These are phyloP conservation scores for Lysandra coridon DNA, from an alignment of 2,888 invertebrate genomes.

Conservation along the genomic window DNA sequence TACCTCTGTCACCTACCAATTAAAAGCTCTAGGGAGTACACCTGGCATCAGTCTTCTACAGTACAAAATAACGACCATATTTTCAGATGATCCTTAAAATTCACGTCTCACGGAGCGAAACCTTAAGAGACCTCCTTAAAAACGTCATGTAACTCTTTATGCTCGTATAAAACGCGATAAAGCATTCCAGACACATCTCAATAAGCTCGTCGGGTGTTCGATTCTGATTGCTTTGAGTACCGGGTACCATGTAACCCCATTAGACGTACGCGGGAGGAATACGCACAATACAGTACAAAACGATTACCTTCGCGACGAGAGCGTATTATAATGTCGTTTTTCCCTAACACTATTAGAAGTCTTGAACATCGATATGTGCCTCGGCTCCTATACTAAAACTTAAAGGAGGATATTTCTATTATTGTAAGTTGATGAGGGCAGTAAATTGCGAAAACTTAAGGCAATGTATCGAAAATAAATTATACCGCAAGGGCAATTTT, in stretches of 20 bases:
- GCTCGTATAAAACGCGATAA: slow-evolving; percentile 10
- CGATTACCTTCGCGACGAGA: slow-evolving; percentile 71
- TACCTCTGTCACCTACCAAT: too few species aligned
- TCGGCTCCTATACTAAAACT: background rate
- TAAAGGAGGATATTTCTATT: background rate
- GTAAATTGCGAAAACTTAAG: too few species aligned
- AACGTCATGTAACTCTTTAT: slow-evolving; percentile 1
- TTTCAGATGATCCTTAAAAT: background rate
- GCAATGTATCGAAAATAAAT: too few species aligned
- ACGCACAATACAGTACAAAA: slow-evolving; percentile 67
- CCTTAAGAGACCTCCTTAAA: background rate
- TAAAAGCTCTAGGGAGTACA: too few species aligned
- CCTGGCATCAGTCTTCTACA: background rate
- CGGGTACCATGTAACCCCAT: slow-evolving; percentile 54
- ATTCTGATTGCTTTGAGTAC: slow-evolving; percentile 57
- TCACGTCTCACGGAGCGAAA: background rate
- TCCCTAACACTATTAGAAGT: background rate
- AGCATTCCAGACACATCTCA: slow-evolving; percentile 50
- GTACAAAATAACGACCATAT: background rate
- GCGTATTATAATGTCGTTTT: slow-evolving; percentile 34
- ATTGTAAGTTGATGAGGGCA: background rate
- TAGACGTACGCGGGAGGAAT: slow-evolving; percentile 70
- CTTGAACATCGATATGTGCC: background rate
- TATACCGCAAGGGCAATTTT: too few species aligned
- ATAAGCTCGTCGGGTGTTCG: slow-evolving; percentile 49